A percentile compares a stretch with the other conserved stretches of the same genome.
Conservation (phyloP, 2,888 invertebrate species). For the Acleris sparsana region DNA sequence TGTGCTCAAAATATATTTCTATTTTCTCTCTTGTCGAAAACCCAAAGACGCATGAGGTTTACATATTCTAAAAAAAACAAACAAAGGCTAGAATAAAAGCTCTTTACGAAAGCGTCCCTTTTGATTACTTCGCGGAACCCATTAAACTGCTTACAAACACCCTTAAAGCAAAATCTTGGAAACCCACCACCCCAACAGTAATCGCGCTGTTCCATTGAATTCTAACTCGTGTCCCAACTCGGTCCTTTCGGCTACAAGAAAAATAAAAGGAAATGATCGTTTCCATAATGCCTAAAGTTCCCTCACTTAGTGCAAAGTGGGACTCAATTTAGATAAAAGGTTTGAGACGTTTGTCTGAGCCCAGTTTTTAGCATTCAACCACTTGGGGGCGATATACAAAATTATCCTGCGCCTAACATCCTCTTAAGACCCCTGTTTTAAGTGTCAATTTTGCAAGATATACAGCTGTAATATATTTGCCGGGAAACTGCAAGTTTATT, state of each 20-base stretch:
- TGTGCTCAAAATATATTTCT: no score
- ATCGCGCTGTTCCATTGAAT: slow-evolving; percentile 27
- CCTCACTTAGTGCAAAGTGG: slow-evolving; percentile 49
- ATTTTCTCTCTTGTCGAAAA: no score
- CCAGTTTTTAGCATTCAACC: slow-evolving; percentile 38
- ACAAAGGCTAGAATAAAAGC: no score
- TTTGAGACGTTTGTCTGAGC: slow-evolving; percentile 48
- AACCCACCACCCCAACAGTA: slow-evolving; percentile 4
- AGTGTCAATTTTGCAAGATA: slow-evolving; percentile 24
- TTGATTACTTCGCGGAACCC: background rate
- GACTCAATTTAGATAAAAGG: slow-evolving; percentile 57
- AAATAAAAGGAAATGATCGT: slow-evolving; percentile 42
- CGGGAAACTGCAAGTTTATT: slow-evolving; percentile 12
- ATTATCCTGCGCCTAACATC: slow-evolving; percentile 16
- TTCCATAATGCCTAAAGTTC: slow-evolving; percentile 42
- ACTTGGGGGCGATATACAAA: slow-evolving; percentile 26
- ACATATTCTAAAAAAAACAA: no score
- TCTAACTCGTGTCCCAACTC: slow-evolving; percentile 17
- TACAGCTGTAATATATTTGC: slow-evolving; percentile 12
- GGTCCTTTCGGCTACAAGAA: slow-evolving; percentile 35
- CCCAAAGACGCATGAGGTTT: no score
- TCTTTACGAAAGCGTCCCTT: no score
- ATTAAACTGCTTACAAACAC: background rate
- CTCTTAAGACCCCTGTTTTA: slow-evolving; percentile 13
- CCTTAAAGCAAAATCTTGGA: background rate